Conservation (phyloP, 1,140 invertebrate species). For the Drosophila funebris region DNA sequence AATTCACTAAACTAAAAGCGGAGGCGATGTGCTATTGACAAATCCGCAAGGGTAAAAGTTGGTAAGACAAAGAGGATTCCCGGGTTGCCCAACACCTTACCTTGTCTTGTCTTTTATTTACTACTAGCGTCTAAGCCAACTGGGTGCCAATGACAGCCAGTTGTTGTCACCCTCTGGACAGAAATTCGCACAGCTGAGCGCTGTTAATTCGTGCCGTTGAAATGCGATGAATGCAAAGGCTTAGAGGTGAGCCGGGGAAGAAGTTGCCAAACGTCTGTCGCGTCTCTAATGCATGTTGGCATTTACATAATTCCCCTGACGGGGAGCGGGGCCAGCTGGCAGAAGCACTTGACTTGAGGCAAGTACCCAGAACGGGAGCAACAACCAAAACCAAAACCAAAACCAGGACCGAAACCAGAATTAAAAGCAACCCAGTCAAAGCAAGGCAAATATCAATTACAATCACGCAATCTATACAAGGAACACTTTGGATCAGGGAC, state of each 20-base stretch:
- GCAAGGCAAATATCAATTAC: conserved; percentile 76
- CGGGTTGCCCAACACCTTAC: conserved; percentile 57
- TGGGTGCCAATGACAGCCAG: conserved; percentile 66
- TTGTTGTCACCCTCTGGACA: conserved; percentile 59
- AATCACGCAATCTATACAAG: conserved; percentile 70
- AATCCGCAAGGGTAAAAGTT: conserved; percentile 49
- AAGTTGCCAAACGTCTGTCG: conserved; percentile 30
- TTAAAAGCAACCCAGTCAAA: conserved; percentile 26
- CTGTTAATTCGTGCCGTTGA: conserved; percentile 50
- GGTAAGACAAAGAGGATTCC: conserved; percentile 50
- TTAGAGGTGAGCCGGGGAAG: conserved; percentile 18
- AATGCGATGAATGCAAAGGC: conserved; percentile 37
- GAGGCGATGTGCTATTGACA: conserved; percentile 50
- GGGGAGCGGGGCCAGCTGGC: conserved; percentile 2
- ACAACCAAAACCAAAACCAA: not conserved
- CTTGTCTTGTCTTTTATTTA: conserved; percentile 7
- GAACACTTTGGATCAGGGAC: conserved; percentile 30
- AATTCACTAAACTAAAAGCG: conserved; percentile 82
- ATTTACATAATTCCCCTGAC: conserved; percentile 73
- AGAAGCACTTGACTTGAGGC: conserved; percentile 60
- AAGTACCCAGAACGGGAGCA: conserved; percentile 36
- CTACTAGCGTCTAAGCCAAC: conserved; percentile 13
- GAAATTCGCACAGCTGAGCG: conserved; percentile 74
- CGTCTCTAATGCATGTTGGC: conserved; percentile 71
- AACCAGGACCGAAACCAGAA: conserved; percentile 24